phyloP scores from a whole-genome alignment of 1,140 invertebrate species.

The Himalopsyche phryganea region DNA sequence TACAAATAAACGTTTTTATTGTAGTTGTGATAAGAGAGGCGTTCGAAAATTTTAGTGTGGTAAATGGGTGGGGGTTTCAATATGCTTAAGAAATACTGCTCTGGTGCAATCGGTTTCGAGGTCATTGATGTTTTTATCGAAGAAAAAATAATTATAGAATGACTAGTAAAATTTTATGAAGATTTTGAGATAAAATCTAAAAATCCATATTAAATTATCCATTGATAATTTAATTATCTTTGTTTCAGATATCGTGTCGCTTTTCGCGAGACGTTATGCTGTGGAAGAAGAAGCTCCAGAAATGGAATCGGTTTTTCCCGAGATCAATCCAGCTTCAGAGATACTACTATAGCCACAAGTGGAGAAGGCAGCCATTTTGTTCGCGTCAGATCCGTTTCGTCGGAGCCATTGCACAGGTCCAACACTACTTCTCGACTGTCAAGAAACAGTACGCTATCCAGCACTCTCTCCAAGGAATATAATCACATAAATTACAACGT shows the following conservation, averaged over 20 bases:
- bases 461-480: slow-evolving; percentile 17
- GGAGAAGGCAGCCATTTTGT: slow-evolving; percentile 45
- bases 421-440: slow-evolving; percentile 27
- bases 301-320: slow-evolving; percentile 47
- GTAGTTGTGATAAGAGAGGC: no score
- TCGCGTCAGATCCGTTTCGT: slow-evolving; percentile 41
- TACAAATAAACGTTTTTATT: no score
- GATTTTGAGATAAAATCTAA: no score
- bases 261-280: slow-evolving; percentile 69
- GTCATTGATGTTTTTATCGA: no score
- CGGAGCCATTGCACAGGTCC: slow-evolving; percentile 37
- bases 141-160: no score
- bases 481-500: slow-evolving; percentile 33
- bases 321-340: slow-evolving; percentile 57
- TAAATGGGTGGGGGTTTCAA: no score
- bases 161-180: no score
- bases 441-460: slow-evolving; percentile 14
- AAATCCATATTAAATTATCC: no score
- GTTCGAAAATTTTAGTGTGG: no score
- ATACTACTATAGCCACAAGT: slow-evolving; percentile 49
- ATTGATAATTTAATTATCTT: no score
- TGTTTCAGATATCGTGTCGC: slow-evolving; percentile 69
- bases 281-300: slow-evolving; percentile 41
- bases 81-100: no score
- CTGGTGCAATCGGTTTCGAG: no score